Conservation (phyloP, 2,113 vertebrate species). For the Strix aluco region DNA sequence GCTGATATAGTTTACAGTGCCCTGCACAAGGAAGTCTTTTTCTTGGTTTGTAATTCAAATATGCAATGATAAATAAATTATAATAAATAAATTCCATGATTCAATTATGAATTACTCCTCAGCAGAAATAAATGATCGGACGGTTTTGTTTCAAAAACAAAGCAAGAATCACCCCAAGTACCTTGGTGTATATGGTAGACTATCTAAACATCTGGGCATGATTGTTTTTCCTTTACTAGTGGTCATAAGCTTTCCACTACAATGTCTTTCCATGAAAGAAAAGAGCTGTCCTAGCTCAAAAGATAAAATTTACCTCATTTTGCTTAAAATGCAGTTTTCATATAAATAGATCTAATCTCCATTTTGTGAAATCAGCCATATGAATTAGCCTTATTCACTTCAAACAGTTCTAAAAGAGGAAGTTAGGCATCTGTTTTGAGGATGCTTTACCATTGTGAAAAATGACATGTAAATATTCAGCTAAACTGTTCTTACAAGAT, state of each 20-base stretch:
- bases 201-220: background rate
- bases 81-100: background rate
- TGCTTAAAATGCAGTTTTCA: background rate
- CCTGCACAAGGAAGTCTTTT: background rate
- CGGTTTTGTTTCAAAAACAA: background rate
- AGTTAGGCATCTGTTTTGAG: background rate
- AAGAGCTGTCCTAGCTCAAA: background rate
- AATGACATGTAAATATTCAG: background rate
- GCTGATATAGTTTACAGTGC: background rate
- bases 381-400: background rate
- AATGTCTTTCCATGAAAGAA: background rate
- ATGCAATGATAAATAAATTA: background rate
- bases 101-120: background rate
- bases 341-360: background rate
- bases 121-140: background rate
- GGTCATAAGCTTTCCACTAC: background rate
- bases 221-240: background rate
- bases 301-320: background rate
- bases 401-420: background rate
- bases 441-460: background rate
- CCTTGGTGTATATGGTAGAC: background rate
- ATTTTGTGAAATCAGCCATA: background rate
- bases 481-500: background rate
- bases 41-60: background rate
- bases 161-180: background rate